Evolutionary conservation across 2,113 vertebrate genomes (phyloP), one percentile per base, ranked within the genome.

Genomic region (Macheiramphus alcinus): DNA sequence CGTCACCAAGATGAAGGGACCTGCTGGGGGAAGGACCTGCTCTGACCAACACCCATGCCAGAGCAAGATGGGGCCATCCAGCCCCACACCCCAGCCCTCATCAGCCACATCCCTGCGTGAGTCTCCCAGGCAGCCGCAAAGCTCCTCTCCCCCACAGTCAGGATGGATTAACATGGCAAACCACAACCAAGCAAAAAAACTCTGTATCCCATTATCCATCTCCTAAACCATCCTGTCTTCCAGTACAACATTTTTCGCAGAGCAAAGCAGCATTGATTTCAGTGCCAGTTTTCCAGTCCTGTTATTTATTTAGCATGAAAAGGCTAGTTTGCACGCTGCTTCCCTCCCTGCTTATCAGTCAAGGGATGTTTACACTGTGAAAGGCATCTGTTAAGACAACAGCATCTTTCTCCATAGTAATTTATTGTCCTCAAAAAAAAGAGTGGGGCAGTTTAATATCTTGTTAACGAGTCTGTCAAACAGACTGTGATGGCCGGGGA

Each of bases 381-480:
- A 97, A 74, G 66, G 48, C 94, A 81, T 97, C 96, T 94, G 47
- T 95, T 96, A 97, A 93, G 80, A 94, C 90, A 94, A 94, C 62
- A 93, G 53, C 78, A 73, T 58, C 65, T 84, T 96, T 90, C 81
- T 82, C 94, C 80, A 85, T 61, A 90, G 71, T 67, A 93, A 97
- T 97, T 95, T 88, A 74, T 96, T 73, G 96, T 91, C 90, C 80
- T 59, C 32, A 70, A 67, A 96, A 97, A 97, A 92, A 88, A 80
- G 84, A 86, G 90, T 22, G 63, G 79, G 96, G 78, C 85, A 89
- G 85, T 91, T 97, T 97, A 94, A 76, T 83, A 80, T 70, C 56
- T 94, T 94, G 88, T 86, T 97, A 98, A 97, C 29, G 73, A 97
- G 88, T 50, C 91, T 97, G 94, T 91, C 94, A 97, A 97, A 96